Percentiles rank a stretch among this genome's conserved stretches.
These are phyloP conservation scores for Smutsia gigantea DNA, from an alignment of 2,797 vertebrate species.

Conservation along the genomic window DNA sequence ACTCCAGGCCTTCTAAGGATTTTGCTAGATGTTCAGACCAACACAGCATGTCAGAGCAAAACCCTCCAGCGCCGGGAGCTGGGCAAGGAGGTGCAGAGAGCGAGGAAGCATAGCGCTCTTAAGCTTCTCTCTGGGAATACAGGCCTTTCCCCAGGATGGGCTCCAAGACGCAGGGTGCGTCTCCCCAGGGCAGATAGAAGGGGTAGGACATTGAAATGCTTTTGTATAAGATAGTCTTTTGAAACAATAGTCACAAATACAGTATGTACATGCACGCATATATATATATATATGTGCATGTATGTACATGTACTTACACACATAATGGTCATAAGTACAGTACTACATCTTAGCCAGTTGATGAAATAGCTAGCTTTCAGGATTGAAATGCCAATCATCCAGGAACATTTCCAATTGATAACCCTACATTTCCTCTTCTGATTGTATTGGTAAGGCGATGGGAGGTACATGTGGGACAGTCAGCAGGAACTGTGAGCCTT, in stretches of 20 bases:
- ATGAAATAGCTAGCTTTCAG: neutral
- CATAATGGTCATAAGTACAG: neutral
- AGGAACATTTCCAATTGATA: neutral
- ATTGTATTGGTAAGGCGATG: neutral
- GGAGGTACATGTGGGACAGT: neutral
- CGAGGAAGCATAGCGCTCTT: neutral
- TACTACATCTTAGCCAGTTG: neutral
- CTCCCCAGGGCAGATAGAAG: neutral
- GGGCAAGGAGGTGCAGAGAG: neutral
- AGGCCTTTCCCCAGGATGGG: neutral
- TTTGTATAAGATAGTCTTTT: neutral
- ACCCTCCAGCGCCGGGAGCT: rapidly evolving
- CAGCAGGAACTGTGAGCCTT: neutral
- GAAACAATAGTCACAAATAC: neutral
- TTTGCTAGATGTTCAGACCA: neutral
- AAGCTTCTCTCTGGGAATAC: neutral
- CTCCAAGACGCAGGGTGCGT: neutral
- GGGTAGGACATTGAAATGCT: neutral
- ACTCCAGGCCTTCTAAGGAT: neutral
- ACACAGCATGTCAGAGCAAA: neutral
- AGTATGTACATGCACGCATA: too few relatives aligned
- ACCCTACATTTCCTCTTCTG: neutral
- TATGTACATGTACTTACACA: too few relatives aligned
- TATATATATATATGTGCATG: too few relatives aligned
- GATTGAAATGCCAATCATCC: neutral